These are phyloP conservation scores for Phaethornis superciliosus DNA, from an alignment of 2,113 vertebrate genomes.

Conservation along the genomic window DNA sequence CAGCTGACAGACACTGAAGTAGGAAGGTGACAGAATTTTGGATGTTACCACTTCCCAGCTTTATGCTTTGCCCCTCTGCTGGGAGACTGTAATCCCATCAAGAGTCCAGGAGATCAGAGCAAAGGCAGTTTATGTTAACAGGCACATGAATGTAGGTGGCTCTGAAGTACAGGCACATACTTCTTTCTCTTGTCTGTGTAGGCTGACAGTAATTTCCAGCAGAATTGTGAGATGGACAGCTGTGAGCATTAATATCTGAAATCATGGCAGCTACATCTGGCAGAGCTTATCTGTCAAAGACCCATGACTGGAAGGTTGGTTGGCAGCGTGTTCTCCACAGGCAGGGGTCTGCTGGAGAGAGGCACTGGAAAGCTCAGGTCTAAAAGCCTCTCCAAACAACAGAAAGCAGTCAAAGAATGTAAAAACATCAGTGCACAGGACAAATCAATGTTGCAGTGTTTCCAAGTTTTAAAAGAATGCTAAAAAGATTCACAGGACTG, in stretches of 20 bases:
- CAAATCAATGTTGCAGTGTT: background rate
- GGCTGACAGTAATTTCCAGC: conserved; percentile 42
- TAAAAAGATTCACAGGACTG: background rate
- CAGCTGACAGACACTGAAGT: background rate
- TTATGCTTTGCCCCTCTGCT: background rate
- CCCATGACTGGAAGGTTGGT: background rate
- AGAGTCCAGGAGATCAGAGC: background rate
- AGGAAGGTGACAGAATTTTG: background rate
- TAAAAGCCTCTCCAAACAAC: background rate
- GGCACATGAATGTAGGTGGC: background rate
- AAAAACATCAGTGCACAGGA: background rate
- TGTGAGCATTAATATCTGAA: conserved; percentile 30
- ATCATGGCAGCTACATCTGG: conserved; percentile 39
- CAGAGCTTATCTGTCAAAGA: conserved; percentile 37
- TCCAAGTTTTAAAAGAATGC: background rate
- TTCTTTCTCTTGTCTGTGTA: background rate
- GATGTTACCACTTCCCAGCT: background rate
- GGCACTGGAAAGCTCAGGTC: background rate
- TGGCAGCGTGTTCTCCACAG: background rate
- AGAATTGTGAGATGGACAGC: conserved; percentile 24
- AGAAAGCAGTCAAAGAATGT: background rate
- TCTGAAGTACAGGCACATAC: background rate
- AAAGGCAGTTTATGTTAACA: background rate
- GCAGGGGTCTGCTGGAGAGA: conserved; percentile 3
- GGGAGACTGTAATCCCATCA: background rate